These are phyloP conservation scores for Drosophila nasuta DNA, from an alignment of 1,140 invertebrate species.

Conservation along the genomic window DNA sequence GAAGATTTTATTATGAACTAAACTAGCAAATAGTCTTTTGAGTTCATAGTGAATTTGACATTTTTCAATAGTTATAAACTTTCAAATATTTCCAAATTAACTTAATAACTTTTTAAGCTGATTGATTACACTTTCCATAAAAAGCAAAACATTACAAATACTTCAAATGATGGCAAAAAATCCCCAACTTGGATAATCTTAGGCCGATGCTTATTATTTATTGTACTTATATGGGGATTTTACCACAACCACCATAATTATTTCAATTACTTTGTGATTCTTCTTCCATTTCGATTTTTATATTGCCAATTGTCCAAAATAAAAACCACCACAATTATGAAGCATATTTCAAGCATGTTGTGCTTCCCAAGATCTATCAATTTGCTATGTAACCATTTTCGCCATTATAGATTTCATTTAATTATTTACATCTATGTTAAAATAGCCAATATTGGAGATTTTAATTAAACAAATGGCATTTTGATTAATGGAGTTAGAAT, in stretches of 20 bases:
- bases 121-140: not conserved
- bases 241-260: slow-evolving; percentile 17
- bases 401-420: slow-evolving; percentile 9
- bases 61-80: not conserved
- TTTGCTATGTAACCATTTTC: not conserved
- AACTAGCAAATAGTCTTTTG: too few relatives aligned
- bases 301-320: slow-evolving; percentile 7
- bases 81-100: not conserved
- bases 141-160: not conserved
- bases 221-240: slow-evolving; percentile 13
- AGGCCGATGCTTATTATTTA: not conserved
- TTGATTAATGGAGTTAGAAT: slow-evolving; percentile 70
- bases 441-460: slow-evolving; percentile 52
- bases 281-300: slow-evolving; percentile 5
- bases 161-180: not conserved
- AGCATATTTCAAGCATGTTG: not conserved
- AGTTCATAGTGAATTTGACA: too few relatives aligned
- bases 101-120: not conserved
- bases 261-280: slow-evolving; percentile 16
- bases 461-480: slow-evolving; percentile 73
- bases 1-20: too few relatives aligned
- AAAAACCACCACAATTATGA: slow-evolving; percentile 12
- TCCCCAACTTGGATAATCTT: not conserved
- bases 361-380: not conserved
- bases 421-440: slow-evolving; percentile 51